Conservation (phyloP, 2,888 invertebrate genomes). For the Exephanes ischioxanthus region DNA sequence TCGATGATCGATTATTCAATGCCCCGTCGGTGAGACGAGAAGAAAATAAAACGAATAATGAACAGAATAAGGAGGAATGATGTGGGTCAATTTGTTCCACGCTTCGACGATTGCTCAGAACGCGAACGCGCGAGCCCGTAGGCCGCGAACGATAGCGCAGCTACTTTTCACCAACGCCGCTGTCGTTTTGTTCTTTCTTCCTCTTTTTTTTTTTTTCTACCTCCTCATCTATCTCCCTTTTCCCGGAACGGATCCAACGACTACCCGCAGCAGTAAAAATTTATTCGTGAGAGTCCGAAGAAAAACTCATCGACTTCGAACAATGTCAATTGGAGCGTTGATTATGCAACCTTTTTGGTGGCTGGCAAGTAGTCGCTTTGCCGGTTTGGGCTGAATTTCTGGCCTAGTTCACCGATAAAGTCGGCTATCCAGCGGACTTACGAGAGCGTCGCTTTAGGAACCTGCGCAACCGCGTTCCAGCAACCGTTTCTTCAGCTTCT, state of each 20-base stretch:
- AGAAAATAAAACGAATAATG: conserved; percentile 46
- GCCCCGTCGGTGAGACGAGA: conserved; percentile 25
- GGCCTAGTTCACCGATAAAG: conserved; percentile 59
- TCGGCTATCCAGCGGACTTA: conserved; percentile 1
- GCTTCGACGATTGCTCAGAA: conserved; percentile 66
- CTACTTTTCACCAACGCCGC: conserved; percentile 36
- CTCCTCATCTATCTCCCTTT: conserved; percentile 30
- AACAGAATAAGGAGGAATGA: conserved; percentile 64
- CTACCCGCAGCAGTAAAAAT: not conserved
- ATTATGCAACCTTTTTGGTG: conserved; percentile 58
- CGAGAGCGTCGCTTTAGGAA: conserved; percentile 51
- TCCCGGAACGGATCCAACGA: conserved; percentile 12
- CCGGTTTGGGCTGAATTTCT: conserved; percentile 9
- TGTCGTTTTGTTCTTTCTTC: conserved; percentile 16
- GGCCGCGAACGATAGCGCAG: conserved; percentile 20
- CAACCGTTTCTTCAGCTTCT: conserved; percentile 41
- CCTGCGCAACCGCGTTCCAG: conserved; percentile 47
- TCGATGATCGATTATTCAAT: conserved; percentile 69
- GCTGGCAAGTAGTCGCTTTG: not conserved
- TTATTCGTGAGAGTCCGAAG: conserved; percentile 37
- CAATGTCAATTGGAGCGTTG: conserved; percentile 63
- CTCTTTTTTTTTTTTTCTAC: conserved; percentile 10
- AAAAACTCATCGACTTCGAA: conserved; percentile 58
- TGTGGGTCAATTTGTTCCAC: conserved; percentile 71
- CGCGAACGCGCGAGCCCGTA: conserved; percentile 28